These are phyloP conservation scores for Epizoanthus scotinus DNA, from an alignment of 92 coral and sea anemone species.

Conservation along the genomic window DNA sequence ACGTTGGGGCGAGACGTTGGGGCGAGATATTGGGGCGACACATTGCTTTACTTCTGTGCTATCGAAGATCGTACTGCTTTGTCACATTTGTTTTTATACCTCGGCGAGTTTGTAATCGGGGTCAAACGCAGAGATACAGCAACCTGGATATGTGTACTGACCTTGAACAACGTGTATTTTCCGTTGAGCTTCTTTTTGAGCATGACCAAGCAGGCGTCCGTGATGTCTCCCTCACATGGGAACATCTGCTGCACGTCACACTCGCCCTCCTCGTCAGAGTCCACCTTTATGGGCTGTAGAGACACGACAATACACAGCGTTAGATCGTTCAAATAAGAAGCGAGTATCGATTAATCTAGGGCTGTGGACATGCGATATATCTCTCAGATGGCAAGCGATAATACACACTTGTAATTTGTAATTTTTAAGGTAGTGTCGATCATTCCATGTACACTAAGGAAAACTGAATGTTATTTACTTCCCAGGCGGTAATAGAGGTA, in stretches of 20 bases:
- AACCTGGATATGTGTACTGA: slow-evolving; percentile 21
- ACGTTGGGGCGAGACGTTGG: no score
- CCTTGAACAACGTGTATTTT: slow-evolving; percentile 92
- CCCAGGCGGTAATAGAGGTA: no score
- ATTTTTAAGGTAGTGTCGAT: no score
- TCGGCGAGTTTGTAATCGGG: no score
- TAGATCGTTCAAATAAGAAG: neutral
- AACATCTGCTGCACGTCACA: slow-evolving; percentile 58
- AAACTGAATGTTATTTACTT: no score
- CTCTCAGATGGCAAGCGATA: neutral
- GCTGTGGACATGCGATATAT: neutral
- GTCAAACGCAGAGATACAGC: no score
- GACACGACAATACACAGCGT: neutral
- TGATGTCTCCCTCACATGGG: slow-evolving; percentile 82
- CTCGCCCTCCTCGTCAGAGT: slow-evolving; percentile 89
- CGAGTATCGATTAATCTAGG: neutral
- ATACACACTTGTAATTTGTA: no score
- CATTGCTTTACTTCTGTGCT: no score
- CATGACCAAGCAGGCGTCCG: slow-evolving; percentile 87
- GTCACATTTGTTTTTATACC: no score
- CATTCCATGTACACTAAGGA: no score
- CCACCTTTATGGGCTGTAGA: slow-evolving; percentile 65
- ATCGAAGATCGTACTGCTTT: no score
- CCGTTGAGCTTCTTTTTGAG: slow-evolving; percentile 92
- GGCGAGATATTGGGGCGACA: no score